Percentiles rank a stretch among this genome's conserved stretches.
Evolutionary conservation across 2,113 vertebrate species (phyloP).

Genomic region (Menura novaehollandiae): DNA sequence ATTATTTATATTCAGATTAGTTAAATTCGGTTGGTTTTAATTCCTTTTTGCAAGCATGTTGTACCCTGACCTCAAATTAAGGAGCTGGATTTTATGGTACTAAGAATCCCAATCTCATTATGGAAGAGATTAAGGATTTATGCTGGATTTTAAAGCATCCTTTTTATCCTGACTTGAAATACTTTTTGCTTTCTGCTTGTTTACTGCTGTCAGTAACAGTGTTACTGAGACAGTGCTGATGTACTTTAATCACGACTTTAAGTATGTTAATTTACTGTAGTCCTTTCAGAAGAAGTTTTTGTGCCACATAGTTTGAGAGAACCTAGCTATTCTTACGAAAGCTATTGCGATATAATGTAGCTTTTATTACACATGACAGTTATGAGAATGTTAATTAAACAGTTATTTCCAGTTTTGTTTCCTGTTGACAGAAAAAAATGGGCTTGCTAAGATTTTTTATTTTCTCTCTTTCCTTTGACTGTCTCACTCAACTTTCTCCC

Average conservation of each 20-base stretch:
- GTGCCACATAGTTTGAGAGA: neutral
- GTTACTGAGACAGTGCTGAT: neutral
- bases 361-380: neutral
- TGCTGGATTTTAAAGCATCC: neutral
- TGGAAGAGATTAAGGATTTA: constrained; percentile 27
- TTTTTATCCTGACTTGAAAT: neutral
- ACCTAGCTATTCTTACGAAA: neutral
- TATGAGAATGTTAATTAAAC: neutral
- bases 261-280: neutral
- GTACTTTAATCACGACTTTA: neutral
- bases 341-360: neutral
- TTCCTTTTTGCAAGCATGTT: neutral
- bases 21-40: neutral
- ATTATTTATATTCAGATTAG: neutral
- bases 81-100: neutral
- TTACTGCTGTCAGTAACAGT: neutral
- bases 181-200: neutral
- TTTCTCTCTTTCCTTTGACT: neutral
- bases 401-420: neutral
- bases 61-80: neutral
- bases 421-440: neutral
- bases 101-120: neutral
- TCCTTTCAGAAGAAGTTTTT: neutral
- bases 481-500: neutral
- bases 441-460: neutral